Percentiles rank a stretch among this genome's conserved stretches.
These are phyloP conservation scores for Myrmecobius fasciatus DNA, from an alignment of 2,113 vertebrate genomes.

Conservation along the genomic window DNA sequence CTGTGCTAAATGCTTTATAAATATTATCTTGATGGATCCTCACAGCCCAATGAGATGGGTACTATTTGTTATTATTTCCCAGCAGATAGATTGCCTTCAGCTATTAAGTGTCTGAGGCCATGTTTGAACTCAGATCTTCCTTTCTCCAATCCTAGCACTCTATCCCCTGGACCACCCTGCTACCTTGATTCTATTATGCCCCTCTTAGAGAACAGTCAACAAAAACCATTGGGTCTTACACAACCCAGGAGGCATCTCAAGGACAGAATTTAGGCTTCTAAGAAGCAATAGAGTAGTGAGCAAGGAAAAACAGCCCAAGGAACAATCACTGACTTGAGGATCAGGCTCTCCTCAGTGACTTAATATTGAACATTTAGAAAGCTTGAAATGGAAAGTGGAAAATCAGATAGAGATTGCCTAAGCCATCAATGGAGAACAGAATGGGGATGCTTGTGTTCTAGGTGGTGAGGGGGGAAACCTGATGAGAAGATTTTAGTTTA, in stretches of 20 bases:
- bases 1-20: neutral
- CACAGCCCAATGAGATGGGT: neutral
- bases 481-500: neutral
- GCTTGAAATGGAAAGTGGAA: neutral
- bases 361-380: neutral
- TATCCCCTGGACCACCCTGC: neutral
- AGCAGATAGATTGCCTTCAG: neutral
- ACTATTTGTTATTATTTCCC: neutral
- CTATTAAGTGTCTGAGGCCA: neutral
- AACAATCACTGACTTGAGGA: neutral
- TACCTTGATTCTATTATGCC: no score
- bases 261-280: neutral
- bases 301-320: neutral
- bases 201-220: neutral
- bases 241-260: neutral
- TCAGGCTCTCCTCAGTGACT: neutral
- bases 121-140: neutral
- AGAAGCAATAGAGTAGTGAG: neutral
- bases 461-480: neutral
- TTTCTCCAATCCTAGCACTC: neutral
- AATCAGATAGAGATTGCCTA: neutral
- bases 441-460: neutral
- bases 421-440: neutral
- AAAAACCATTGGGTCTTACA: neutral
- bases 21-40: neutral